Base-by-base conservation (phyloP, 2,113 vertebrate genomes). In the Perca fluviatilis region DNA sequence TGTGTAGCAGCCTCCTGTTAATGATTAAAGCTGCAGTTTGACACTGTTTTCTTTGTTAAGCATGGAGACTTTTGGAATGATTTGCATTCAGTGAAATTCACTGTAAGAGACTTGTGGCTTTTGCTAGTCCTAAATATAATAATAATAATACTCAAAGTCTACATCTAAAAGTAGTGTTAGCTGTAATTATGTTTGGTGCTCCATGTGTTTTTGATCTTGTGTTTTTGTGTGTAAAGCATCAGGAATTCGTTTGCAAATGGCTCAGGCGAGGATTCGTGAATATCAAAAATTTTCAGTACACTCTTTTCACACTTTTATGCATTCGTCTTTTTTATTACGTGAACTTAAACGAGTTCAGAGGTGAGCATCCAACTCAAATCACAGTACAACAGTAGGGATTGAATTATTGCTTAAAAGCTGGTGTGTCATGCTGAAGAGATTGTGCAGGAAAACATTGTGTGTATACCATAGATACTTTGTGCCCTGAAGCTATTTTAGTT, bases 131-230 rank as follows among this genome's bases (percentile, higher is more conserved):
- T 16, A 33, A 60, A 27, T 27, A 27, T 27, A 27, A 27, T 27
- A 27, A 27, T 27, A 27, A 27, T 27, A 46, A 69, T 21, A 58
- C n/a, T 71, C 14, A 56, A 16, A 74, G 83, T 67, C 49, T 56
- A 56, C 21, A 49, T 63, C 63, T 67, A 50, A 77, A 36, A 46
- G 81, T 69, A 36, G 68, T 54, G 14, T 74, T 82, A 43, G 80
- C 54, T 68, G n/a, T 74, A 83, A 82, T 83, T 74, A 82, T 49
- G 62, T 75, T 40, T 78, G 46, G 71, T 74, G 67, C 27, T 65
- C 40, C 88, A 82, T 91, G 82, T 92, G 84, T 82, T 92, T 93
- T 79, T 86, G 14, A 87, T 87, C 77, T 64, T 77, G 79, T 58
- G 27, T 77, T 40, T 84, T 53, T 66, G 62, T 83, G 54, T 63